Percentiles rank a stretch among this genome's conserved stretches.
These are phyloP conservation scores for Scolopax bukidnonensis DNA, from an alignment of 2,797 vertebrate genomes.

Conservation along the genomic window DNA sequence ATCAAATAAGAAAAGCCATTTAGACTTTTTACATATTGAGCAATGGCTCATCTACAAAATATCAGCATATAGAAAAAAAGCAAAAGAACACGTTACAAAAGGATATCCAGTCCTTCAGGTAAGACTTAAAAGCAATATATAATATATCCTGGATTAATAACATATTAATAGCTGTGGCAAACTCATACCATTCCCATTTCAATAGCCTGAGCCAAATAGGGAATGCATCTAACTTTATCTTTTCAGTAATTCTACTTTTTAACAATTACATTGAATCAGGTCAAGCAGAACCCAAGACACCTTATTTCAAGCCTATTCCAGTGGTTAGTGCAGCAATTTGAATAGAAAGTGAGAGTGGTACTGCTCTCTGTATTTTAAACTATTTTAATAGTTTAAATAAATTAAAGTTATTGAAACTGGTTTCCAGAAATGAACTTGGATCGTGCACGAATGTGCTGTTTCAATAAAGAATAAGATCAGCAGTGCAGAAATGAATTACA, in stretches of 20 bases:
- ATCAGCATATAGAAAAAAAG: constrained; percentile 60
- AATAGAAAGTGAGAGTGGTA: constrained; percentile 36
- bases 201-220: constrained; percentile 62
- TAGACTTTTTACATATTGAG: constrained; percentile 71
- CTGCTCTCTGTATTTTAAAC: constrained; percentile 54
- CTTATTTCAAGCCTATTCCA: constrained; percentile 71
- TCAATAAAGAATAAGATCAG: constrained; percentile 57
- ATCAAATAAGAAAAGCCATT: constrained; percentile 67
- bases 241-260: constrained; percentile 68
- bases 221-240: constrained; percentile 53
- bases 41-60: constrained; percentile 71
- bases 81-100: constrained; percentile 69
- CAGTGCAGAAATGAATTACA: constrained; percentile 48
- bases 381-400: constrained; percentile 67
- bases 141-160: constrained; percentile 66
- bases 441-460: constrained; percentile 47
- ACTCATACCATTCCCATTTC: constrained; percentile 61
- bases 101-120: constrained; percentile 62
- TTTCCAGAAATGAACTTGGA: constrained; percentile 51
- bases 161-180: constrained; percentile 70
- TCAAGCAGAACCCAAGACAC: constrained; percentile 64
- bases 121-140: constrained; percentile 67
- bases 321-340: constrained; percentile 46
- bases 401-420: constrained; percentile 65
- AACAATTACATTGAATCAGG: constrained; percentile 58